These are phyloP conservation scores for Valencia hispanica DNA, from an alignment of 2,797 vertebrate genomes.

Conservation along the genomic window DNA sequence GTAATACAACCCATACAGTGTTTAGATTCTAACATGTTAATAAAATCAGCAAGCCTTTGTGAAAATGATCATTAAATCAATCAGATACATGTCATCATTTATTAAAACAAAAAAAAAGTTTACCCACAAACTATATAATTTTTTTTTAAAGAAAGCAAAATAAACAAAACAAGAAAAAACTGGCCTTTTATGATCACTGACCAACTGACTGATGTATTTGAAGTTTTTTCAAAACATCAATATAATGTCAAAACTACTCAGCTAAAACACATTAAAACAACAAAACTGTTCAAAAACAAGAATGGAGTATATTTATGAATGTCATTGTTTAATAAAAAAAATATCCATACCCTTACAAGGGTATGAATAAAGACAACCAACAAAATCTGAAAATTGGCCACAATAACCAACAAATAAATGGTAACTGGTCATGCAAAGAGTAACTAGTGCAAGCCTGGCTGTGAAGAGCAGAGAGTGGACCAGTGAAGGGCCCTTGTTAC, in stretches of 20 bases:
- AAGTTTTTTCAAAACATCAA: background rate
- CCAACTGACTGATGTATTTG: background rate
- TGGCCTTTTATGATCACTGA: too few species aligned
- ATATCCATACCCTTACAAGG: slow-evolving; percentile 10
- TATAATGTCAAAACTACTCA: background rate
- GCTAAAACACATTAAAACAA: background rate
- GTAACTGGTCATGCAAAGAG: slow-evolving; percentile 39
- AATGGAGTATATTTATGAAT: background rate
- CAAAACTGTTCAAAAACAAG: background rate
- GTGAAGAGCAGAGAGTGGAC: slow-evolving; percentile 53
- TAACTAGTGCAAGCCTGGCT: slow-evolving; percentile 39
- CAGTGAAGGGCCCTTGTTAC: slow-evolving; percentile 72
- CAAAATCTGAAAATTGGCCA: slow-evolving; percentile 1
- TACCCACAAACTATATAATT: too few species aligned
- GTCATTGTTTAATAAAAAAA: slow-evolving; percentile 27
- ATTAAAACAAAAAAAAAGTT: too few species aligned
- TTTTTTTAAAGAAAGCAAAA: too few species aligned
- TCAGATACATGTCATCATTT: too few species aligned
- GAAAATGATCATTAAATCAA: too few species aligned
- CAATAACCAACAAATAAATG: background rate
- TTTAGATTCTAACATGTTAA: too few species aligned
- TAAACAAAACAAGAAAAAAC: too few species aligned
- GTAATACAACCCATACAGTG: too few species aligned
- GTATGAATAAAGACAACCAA: background rate
- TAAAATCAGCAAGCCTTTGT: too few species aligned